Evolutionary conservation across 2,888 invertebrate genomes (phyloP).

Genomic region (Rotaria macrura): DNA sequence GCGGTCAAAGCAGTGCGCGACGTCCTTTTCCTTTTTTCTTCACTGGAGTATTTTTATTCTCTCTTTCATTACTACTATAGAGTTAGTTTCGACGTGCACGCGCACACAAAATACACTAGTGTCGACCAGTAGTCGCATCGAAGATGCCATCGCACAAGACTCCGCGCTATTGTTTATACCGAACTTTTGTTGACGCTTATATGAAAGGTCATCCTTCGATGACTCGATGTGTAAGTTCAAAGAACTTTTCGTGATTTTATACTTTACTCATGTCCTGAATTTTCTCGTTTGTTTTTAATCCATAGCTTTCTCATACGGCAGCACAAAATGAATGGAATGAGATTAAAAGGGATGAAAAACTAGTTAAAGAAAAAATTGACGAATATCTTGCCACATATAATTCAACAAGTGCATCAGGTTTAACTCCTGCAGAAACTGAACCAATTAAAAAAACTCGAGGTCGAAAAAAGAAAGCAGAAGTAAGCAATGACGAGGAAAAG

Average conservation of each 20-base stretch:
- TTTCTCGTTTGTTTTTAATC: too few relatives aligned
- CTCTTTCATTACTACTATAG: not conserved
- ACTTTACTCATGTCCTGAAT: not conserved
- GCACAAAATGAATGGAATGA: not conserved
- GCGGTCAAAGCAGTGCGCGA: not conserved
- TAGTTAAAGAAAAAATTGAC: not conserved
- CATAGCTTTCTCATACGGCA: not conserved
- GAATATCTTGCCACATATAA: not conserved
- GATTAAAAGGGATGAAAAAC: not conserved
- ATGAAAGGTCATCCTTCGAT: not conserved
- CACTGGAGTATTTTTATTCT: not conserved
- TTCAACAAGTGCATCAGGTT: not conserved
- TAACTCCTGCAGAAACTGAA: not conserved
- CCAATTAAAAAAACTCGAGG: not conserved
- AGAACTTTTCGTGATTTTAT: too few relatives aligned
- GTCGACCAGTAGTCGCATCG: too few relatives aligned
- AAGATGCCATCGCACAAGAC: not conserved
- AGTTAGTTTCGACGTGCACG: not conserved
- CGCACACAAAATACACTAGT: not conserved
- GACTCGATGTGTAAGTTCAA: slow-evolving; percentile 13
- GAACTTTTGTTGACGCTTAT: not conserved
- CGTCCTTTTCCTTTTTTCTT: not conserved
- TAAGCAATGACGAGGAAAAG: not conserved
- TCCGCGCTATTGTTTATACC: slow-evolving; percentile 8
- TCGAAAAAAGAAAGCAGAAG: not conserved